Evolutionary conservation across 2,888 invertebrate genomes (phyloP), one percentile per base, ranked within the genome.

Genomic region (Coecobrya sp.): DNA sequence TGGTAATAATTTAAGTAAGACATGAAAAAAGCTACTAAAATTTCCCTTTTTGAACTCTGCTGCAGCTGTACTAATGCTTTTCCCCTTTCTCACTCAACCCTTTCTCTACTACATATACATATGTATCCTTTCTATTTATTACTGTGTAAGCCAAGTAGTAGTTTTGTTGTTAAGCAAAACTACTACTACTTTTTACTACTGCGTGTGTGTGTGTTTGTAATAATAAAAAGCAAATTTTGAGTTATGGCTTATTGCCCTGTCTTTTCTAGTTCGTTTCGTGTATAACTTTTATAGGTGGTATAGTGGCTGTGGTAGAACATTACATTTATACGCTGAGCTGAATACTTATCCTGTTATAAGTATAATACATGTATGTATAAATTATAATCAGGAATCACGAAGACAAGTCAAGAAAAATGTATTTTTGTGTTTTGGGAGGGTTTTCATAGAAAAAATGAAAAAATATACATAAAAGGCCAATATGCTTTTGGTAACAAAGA

Each of bases 211-310:
- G 30, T 81, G 19, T 81, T 81, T 52, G 81, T 81, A 81, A 81
- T 81, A 81, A 81, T 81, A 81, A 84, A 65, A 84, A 65, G 62
- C 42, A 84, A 84, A 89, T 82, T 84, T 73, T 89, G 89, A 89
- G 62, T 89, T 89, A 89, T 89, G 84, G 89, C 84, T 89, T 89
- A 89, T 89, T 89, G 73, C 89, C 30, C 27, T 81, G 55, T 81
- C 73, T 73, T 30, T 82, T 79, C 65, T 45, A 82, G 8, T 65
- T 45, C 45, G 42, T 27, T 13, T 22, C 16, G 76, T 49, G 49
- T 42, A 30, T 10, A 45, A 8, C n/a, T 45, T 76, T 16, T 70
- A 70, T 70, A 45, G 19, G 42, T 76, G 49, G 25, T 16, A 65
- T 11, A 22, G 65, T 27, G 42, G 27, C 11, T 19, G 45, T n/a